These are phyloP conservation scores for Chaunax sp. DNA, from an alignment of 2,797 vertebrate genomes.

Conservation along the genomic window DNA sequence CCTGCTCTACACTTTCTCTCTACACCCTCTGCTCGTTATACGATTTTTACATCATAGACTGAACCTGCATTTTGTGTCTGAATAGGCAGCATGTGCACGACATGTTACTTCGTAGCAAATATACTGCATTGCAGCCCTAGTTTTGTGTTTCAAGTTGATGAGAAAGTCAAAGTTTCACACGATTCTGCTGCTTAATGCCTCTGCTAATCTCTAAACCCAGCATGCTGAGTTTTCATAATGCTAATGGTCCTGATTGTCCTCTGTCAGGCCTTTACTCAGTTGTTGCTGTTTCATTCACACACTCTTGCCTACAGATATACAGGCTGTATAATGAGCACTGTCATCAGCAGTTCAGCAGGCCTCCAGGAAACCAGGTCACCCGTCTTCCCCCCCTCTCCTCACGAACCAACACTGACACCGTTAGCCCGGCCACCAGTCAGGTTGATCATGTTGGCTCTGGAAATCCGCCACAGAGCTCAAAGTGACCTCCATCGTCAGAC, in stretches of 20 bases:
- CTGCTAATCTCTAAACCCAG: constrained; percentile 17
- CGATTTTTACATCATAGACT: neutral
- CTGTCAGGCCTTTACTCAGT: constrained; percentile 14
- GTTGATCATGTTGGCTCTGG: constrained; percentile 41
- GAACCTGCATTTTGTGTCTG: neutral
- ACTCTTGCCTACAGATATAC: neutral
- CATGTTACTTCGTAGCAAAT: constrained; percentile 15
- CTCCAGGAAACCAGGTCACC: constrained; percentile 22
- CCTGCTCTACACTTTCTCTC: neutral
- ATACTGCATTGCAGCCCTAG: constrained; percentile 18
- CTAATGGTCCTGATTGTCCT: neutral
- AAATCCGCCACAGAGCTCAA: constrained; percentile 59
- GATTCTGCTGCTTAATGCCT: constrained; percentile 13
- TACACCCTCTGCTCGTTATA: neutral
- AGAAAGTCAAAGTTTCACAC: constrained; percentile 10
- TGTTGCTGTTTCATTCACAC: constrained; percentile 45
- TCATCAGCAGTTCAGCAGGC: constrained; percentile 28
- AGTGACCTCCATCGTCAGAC: constrained; percentile 69
- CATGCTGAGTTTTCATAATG: constrained; percentile 13
- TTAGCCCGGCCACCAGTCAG: constrained; percentile 36
- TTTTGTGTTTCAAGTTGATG: constrained; percentile 26
- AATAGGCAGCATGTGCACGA: neutral
- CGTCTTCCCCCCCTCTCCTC: constrained; percentile 4
- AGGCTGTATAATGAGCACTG: constrained; percentile 10
- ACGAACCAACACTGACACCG: constrained; percentile 17